Percentiles rank a stretch among this genome's conserved stretches.
phyloP scores from a whole-genome alignment of 2,888 invertebrate species.

The Orthosia gracilis region DNA sequence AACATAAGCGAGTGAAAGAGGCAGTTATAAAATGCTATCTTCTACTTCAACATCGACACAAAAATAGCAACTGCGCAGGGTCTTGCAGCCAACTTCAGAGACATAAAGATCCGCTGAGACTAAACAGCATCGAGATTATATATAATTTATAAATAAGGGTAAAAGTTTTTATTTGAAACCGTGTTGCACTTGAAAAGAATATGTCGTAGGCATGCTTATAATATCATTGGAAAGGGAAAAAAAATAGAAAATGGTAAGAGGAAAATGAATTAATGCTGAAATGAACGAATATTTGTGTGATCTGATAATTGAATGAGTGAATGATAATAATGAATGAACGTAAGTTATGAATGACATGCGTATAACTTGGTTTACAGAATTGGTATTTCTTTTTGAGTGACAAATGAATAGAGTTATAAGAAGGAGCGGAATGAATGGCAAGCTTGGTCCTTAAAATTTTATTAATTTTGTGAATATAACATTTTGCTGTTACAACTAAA shows the following conservation, averaged over 20 bases:
- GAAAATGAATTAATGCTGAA: not conserved
- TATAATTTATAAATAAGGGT: too few relatives aligned
- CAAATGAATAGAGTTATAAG: not conserved
- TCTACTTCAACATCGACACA: too few relatives aligned
- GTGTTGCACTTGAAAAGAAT: too few relatives aligned
- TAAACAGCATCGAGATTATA: too few relatives aligned
- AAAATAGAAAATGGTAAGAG: not conserved
- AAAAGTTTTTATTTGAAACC: too few relatives aligned
- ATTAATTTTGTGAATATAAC: conserved; percentile 23
- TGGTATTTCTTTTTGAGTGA: not conserved
- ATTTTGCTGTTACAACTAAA: conserved; percentile 25
- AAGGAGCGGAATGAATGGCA: not conserved
- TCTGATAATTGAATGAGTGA: not conserved
- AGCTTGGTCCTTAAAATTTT: conserved; percentile 35
- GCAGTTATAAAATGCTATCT: too few relatives aligned
- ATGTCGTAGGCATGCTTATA: too few relatives aligned
- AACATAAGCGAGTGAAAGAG: too few relatives aligned
- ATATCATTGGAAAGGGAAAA: not conserved
- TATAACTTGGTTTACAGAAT: too few relatives aligned
- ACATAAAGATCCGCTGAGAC: too few relatives aligned
- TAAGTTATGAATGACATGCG: not conserved
- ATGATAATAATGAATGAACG: not conserved
- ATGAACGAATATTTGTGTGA: not conserved
- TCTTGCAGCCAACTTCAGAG: too few relatives aligned
- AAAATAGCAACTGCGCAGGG: too few relatives aligned